Conservation (phyloP, 2,113 vertebrate genomes). For the Plecotus auritus region DNA sequence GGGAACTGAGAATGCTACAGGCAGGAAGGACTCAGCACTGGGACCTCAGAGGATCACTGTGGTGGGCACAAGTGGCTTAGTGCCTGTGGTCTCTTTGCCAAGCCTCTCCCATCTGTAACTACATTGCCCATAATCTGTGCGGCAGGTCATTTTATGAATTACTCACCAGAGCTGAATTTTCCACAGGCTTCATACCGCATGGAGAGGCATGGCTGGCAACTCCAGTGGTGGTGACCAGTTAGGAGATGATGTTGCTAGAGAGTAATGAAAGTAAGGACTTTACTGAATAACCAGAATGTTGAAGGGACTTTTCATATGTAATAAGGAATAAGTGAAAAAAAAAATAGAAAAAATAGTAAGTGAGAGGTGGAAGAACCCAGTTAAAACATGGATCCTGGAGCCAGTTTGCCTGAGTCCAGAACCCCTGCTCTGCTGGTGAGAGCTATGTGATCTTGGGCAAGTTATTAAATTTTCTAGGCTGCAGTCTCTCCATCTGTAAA, state of each 20-base stretch:
- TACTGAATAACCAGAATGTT: neutral
- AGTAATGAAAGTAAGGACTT: neutral
- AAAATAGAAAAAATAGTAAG: neutral
- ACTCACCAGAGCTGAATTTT: neutral
- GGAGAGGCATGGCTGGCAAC: neutral
- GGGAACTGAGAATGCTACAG: neutral
- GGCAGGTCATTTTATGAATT: neutral
- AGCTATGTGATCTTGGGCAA: neutral
- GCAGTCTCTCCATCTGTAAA: neutral
- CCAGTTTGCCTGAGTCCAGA: neutral
- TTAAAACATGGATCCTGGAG: neutral
- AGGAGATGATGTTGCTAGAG: neutral
- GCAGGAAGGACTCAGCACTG: neutral
- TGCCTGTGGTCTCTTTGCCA: neutral
- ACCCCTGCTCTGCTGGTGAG: neutral
- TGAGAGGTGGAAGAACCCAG: neutral
- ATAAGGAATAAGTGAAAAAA: neutral
- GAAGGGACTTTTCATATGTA: too few relatives aligned
- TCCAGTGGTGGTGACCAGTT: neutral
- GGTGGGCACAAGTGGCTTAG: neutral
- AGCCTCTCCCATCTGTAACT: neutral
- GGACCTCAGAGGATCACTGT: neutral
- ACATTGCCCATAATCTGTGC: neutral
- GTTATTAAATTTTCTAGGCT: neutral
- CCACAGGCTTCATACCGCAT: neutral